These are phyloP conservation scores for Gorsachius magnificus DNA, from an alignment of 2,797 vertebrate species.

Conservation along the genomic window DNA sequence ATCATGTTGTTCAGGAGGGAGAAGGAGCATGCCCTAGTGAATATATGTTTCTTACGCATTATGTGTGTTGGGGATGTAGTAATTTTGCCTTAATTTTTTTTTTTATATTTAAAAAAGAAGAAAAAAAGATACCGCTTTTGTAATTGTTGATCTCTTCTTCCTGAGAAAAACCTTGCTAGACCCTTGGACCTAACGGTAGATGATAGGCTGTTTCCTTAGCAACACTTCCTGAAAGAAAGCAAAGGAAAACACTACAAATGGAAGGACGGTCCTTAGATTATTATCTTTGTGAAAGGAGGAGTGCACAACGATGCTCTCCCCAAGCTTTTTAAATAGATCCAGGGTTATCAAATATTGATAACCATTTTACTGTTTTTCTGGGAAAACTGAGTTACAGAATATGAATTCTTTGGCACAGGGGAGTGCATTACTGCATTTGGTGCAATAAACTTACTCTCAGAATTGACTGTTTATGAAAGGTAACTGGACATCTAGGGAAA, in stretches of 20 bases:
- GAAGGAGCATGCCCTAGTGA: not conserved
- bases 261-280: not conserved
- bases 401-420: not conserved
- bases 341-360: not conserved
- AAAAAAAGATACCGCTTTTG: not conserved
- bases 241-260: not conserved
- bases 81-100: not conserved
- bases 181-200: not conserved
- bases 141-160: not conserved
- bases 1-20: not conserved
- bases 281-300: not conserved
- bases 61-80: not conserved
- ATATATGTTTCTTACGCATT: not conserved
- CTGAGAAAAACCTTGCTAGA: slow-evolving; percentile 5
- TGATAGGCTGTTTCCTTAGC: slow-evolving; percentile 48
- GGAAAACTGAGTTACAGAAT: not conserved
- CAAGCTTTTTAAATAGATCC: not conserved
- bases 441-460: not conserved
- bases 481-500: not conserved
- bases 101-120: not conserved
- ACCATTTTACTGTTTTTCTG: not conserved
- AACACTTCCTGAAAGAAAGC: slow-evolving; percentile 36
- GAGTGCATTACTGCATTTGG: not conserved
- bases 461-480: not conserved
- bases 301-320: not conserved